Conservation (phyloP, 2,113 vertebrate species). For the Raphicerus campestris region DNA sequence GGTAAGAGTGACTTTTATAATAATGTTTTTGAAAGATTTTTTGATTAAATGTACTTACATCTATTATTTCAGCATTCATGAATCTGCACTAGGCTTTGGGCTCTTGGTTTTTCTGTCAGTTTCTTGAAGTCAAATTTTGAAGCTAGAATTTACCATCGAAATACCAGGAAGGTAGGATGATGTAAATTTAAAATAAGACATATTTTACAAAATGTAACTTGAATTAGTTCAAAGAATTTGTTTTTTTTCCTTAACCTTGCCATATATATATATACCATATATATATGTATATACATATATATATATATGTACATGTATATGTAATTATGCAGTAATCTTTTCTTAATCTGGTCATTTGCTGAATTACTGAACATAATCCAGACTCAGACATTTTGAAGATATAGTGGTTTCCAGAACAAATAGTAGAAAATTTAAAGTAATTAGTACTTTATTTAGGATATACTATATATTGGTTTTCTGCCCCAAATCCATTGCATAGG, state of each 20-base stretch:
- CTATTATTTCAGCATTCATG: not conserved
- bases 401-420: not conserved
- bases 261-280: no score
- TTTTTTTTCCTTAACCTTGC: no score
- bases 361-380: not conserved
- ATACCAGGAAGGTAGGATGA: not conserved
- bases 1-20: not conserved
- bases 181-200: not conserved
- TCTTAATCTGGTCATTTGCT: not conserved
- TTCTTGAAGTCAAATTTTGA: conserved; percentile 19
- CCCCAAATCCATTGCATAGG: not conserved
- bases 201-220: not conserved
- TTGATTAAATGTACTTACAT: not conserved
- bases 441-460: not conserved
- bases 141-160: not conserved
- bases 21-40: not conserved
- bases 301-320: no score
- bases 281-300: no score
- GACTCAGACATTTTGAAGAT: not conserved
- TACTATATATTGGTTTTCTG: not conserved
- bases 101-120: not conserved
- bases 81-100: not conserved
- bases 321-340: not conserved
- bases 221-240: no score
- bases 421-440: not conserved